Evolutionary conservation across 2,113 vertebrate species (phyloP).

Genomic region (Paramisgurnus dabryanus): DNA sequence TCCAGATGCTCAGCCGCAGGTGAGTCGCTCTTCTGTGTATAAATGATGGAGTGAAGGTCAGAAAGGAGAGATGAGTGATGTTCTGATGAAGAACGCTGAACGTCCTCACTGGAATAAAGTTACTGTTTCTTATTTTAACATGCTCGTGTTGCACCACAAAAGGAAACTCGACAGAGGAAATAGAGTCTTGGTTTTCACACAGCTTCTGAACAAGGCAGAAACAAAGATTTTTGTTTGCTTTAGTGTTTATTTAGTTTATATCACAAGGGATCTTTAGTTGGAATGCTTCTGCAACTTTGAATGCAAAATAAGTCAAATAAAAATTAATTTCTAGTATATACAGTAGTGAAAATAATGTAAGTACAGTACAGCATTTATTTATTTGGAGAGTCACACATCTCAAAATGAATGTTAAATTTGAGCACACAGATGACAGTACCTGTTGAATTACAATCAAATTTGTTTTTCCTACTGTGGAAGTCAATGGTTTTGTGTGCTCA

Average conservation of each 20-base stretch:
- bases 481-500: no score
- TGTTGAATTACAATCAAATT: no score
- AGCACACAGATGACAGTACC: no score
- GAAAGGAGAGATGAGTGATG: background rate
- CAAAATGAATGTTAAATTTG: no score
- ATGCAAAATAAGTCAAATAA: no score
- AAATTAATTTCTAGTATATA: no score
- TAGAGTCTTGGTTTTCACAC: slow-evolving; percentile 24
- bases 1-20: slow-evolving; percentile 14
- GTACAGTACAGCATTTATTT: no score
- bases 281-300: no score
- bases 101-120: slow-evolving; percentile 1
- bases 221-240: background rate
- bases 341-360: no score
- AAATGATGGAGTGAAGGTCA: background rate
- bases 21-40: slow-evolving; percentile 26
- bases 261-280: background rate
- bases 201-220: slow-evolving; percentile 26
- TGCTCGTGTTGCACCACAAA: slow-evolving; percentile 14
- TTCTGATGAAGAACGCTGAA: background rate
- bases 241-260: background rate
- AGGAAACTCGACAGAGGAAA: slow-evolving; percentile 51
- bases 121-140: background rate
- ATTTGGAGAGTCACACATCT: no score
- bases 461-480: no score